Evolutionary conservation across 2,888 invertebrate genomes (phyloP), one percentile per base, ranked within the genome.

Genomic region (Luperina testacea): DNA sequence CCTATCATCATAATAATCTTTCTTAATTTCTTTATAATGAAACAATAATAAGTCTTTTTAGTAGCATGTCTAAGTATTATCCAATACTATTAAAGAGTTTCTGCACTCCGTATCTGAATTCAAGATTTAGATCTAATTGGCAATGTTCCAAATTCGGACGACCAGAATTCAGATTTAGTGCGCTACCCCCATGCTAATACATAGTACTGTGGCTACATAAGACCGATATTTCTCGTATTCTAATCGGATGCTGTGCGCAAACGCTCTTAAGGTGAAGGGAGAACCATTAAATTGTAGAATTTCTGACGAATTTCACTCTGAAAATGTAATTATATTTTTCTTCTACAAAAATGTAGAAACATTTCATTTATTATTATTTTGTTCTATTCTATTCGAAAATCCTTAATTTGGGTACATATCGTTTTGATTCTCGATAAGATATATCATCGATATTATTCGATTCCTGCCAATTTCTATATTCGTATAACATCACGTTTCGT

Each of bases 401-500:
- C 3, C 20, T 11, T 20, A 27, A 0, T 11, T 45, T 45, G 42
- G 11, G 0, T 27, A 42, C 3, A 32, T 32, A 17, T 17, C 13
- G 11, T 13, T 61, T 42, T n/a, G 2, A 42, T 63, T 32, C 17
- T 32, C 9, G 48, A 24, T 24, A 20, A 17, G 0, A 51, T 48
- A 5, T 6, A 32, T 9, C 2, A 48, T 61, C 11, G n/a, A 61
- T n/a, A 61, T n/a, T 53, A 53, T 61, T 74, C 74, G 74, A 75
- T 81, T 64, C 24, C 4, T n/a, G 0, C 53, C n/a, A 13, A 27
- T 27, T 51, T 17, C 0, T 6, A 11, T 27, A 67, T 24, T 85
- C 72, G 24, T 24, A 24, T 71, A 61, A 20, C n/a, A 51, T 65
- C 53, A 72, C 64, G 79, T 75, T 75, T 57, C 17, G 17, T 27